Evolutionary conservation across 2,888 invertebrate genomes (phyloP).

Genomic region (Apodemia mormo): DNA sequence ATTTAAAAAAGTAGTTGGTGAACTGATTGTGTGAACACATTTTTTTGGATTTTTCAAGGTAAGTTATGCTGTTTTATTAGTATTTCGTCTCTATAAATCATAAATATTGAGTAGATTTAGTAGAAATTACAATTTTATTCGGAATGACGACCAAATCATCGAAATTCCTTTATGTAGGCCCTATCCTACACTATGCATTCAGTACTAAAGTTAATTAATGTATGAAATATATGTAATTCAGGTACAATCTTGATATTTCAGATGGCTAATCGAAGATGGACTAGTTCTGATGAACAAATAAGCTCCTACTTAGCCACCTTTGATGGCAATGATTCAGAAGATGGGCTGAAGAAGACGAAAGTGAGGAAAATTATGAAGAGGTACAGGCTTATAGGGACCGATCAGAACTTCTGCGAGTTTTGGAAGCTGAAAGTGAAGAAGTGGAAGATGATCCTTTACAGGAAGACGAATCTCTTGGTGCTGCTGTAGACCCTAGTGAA

Average conservation of each 20-base stretch:
- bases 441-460: background rate
- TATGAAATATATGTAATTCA: too few relatives aligned
- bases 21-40: too few relatives aligned
- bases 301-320: background rate
- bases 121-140: too few relatives aligned
- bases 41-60: too few relatives aligned
- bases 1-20: too few relatives aligned
- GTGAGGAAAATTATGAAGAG: background rate
- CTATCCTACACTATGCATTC: too few relatives aligned
- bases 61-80: too few relatives aligned
- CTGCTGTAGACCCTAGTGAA: background rate
- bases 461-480: background rate
- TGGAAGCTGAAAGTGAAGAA: background rate
- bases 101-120: too few relatives aligned
- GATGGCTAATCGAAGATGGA: slow-evolving; percentile 1
- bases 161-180: too few relatives aligned
- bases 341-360: slow-evolving; percentile 1
- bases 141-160: too few relatives aligned
- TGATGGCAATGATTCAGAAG: background rate
- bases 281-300: background rate
- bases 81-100: too few relatives aligned
- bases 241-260: background rate
- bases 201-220: too few relatives aligned
- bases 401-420: background rate
- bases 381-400: background rate